These are phyloP conservation scores for Acronicta leporina DNA, from an alignment of 2,888 invertebrate genomes.

Conservation along the genomic window DNA sequence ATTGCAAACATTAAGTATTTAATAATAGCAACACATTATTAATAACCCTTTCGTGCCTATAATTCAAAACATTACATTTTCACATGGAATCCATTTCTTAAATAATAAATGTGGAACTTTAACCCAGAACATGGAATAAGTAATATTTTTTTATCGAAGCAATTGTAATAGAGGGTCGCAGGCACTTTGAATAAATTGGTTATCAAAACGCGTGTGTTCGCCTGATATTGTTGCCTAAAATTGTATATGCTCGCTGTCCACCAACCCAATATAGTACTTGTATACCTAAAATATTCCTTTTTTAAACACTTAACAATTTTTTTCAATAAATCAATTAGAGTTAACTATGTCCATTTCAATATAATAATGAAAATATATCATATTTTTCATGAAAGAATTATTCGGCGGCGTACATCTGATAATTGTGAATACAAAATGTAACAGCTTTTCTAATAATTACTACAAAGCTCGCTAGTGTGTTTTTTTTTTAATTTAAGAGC, in stretches of 20 bases:
- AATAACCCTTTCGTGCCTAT: neutral
- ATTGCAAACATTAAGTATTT: neutral
- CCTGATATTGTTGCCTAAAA: conserved; percentile 22
- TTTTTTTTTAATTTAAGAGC: too few relatives aligned
- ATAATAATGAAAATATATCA: too few relatives aligned
- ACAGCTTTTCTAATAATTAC: too few relatives aligned
- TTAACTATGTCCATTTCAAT: too few relatives aligned
- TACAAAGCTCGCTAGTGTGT: too few relatives aligned
- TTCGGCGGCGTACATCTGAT: too few relatives aligned
- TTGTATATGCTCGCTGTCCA: neutral
- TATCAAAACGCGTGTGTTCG: conserved; percentile 37
- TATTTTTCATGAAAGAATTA: too few relatives aligned
- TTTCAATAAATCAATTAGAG: too few relatives aligned
- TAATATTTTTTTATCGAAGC: conserved; percentile 37
- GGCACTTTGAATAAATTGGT: conserved; percentile 48
- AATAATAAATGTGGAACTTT: conserved; percentile 33
- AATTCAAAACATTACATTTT: conserved; percentile 15
- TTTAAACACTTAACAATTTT: conserved; percentile 1
- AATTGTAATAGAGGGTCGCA: conserved; percentile 31
- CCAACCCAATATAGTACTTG: too few relatives aligned
- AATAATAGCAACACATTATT: neutral
- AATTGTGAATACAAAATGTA: too few relatives aligned
- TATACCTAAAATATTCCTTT: neutral
- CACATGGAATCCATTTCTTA: conserved; percentile 22
- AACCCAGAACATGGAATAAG: conserved; percentile 21